Evolutionary conservation across 2,113 vertebrate species (phyloP).

Genomic region (Centropus bengalensis): DNA sequence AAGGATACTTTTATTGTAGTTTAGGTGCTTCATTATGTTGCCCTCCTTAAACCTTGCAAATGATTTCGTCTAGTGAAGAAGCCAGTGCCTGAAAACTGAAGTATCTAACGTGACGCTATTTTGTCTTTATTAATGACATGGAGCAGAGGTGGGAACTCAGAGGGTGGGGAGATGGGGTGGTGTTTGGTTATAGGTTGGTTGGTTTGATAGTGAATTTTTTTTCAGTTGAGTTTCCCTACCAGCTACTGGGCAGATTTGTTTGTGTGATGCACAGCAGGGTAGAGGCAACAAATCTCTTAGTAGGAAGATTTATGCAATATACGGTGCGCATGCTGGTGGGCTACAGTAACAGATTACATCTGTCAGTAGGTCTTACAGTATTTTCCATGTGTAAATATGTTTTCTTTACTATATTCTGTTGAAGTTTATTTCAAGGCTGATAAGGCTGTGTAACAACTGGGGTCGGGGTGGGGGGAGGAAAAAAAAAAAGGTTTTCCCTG

Average conservation of each 20-base stretch:
- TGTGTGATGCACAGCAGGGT: not conserved
- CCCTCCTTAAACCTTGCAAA: not conserved
- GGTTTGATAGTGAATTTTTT: not conserved
- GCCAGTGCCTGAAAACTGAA: not conserved
- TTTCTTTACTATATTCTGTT: not conserved
- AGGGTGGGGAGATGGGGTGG: too few species aligned
- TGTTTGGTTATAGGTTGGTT: not conserved
- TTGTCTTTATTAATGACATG: not conserved
- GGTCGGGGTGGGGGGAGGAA: not conserved
- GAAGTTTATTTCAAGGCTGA: not conserved
- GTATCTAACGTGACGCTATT: not conserved
- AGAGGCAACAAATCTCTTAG: not conserved
- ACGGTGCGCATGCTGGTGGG: not conserved
- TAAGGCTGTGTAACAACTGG: not conserved
- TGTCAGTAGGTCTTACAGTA: not conserved
- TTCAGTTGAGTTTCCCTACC: not conserved
- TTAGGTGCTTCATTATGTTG: not conserved
- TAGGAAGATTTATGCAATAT: not conserved
- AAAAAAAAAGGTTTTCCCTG: not conserved
- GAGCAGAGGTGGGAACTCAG: not conserved
- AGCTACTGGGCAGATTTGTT: rapidly evolving
- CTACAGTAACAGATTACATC: not conserved
- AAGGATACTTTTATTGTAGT: not conserved
- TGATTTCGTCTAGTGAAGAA: not conserved
- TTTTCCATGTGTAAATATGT: not conserved